Percentiles rank a stretch among this genome's conserved stretches.
phyloP scores from a whole-genome alignment of 1,140 invertebrate genomes.

The Eciton burchellii region DNA sequence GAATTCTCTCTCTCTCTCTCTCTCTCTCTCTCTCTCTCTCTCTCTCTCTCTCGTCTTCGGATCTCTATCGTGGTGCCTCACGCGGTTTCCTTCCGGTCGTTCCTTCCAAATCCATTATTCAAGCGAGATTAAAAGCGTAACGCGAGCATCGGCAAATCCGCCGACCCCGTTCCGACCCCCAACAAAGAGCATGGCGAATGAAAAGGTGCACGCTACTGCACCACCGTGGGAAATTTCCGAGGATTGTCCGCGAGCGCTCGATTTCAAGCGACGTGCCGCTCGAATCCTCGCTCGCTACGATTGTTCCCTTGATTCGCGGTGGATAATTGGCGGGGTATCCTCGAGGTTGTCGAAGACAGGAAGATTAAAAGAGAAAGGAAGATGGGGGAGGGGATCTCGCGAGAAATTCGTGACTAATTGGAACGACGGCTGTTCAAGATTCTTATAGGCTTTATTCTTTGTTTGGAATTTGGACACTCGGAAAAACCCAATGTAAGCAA shows the following conservation, averaged over 20 bases:
- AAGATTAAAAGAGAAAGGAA: slow-evolving; percentile 55
- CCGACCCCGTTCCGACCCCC: slow-evolving; percentile 1
- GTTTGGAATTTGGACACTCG: too few species aligned
- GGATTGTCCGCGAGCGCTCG: background rate
- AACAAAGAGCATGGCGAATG: slow-evolving; percentile 38
- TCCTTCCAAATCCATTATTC: slow-evolving; percentile 33
- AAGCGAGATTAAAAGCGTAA: slow-evolving; percentile 45
- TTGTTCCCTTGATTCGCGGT: slow-evolving; percentile 54
- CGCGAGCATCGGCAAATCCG: slow-evolving; percentile 23
- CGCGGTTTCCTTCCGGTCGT: background rate
- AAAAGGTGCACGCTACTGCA: background rate
- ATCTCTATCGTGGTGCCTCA: background rate
- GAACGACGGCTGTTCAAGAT: slow-evolving; percentile 69
- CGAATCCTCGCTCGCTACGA: slow-evolving; percentile 12
- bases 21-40: too few species aligned
- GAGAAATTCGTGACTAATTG: slow-evolving; percentile 73
- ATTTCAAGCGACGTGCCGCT: slow-evolving; percentile 5
- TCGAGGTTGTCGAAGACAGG: background rate
- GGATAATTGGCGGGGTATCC: slow-evolving; percentile 45
- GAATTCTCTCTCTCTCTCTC: too few species aligned
- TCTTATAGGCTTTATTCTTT: too few species aligned
- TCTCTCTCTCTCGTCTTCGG: background rate
- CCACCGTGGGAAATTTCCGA: slow-evolving; percentile 28
- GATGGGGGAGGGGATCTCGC: slow-evolving; percentile 15
- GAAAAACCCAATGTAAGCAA: too few species aligned